Percentiles rank a stretch among this genome's conserved stretches.
Evolutionary conservation across 92 coral and sea anemone species (phyloP).

Genomic region (Palythoa grandiflora): DNA sequence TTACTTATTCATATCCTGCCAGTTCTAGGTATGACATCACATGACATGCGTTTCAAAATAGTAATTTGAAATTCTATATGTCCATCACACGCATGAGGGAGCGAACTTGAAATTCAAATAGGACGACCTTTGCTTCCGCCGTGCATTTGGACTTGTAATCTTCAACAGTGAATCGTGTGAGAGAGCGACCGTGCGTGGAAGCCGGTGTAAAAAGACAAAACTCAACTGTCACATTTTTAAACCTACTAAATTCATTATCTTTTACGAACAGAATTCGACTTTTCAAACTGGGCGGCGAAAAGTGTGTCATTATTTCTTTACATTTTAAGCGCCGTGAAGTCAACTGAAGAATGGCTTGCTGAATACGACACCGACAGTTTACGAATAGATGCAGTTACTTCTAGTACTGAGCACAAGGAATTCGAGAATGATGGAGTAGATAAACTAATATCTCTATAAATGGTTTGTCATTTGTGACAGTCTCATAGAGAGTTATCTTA

Average conservation of each 20-base stretch:
- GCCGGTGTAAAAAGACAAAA: background rate
- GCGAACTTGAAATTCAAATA: slow-evolving; percentile 36
- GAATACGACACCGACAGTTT: slow-evolving; percentile 30
- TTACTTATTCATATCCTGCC: background rate
- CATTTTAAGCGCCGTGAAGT: slow-evolving; percentile 30
- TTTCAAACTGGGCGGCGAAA: slow-evolving; percentile 37
- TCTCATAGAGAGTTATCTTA: background rate
- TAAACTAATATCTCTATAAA: slow-evolving; percentile 4
- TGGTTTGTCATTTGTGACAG: slow-evolving; percentile 27
- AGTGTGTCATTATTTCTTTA: slow-evolving; percentile 8
- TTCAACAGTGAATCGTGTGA: slow-evolving; percentile 5
- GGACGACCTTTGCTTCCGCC: slow-evolving; percentile 42
- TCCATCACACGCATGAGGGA: slow-evolving; percentile 31
- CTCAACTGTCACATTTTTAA: slow-evolving; percentile 9
- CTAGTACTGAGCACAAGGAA: background rate
- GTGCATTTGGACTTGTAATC: slow-evolving; percentile 7
- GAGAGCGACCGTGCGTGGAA: slow-evolving; percentile 27
- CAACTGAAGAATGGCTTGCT: background rate
- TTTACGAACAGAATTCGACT: slow-evolving; percentile 38
- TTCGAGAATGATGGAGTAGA: slow-evolving; percentile 7
- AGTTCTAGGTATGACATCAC: slow-evolving; percentile 32
- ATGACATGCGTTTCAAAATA: slow-evolving; percentile 24
- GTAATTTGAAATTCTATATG: slow-evolving; percentile 43
- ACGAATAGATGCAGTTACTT: background rate
- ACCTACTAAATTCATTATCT: slow-evolving; percentile 19